Evolutionary conservation across 2,888 invertebrate genomes (phyloP), one percentile per base, ranked within the genome.

Genomic region (Cryptus viduatorius): DNA sequence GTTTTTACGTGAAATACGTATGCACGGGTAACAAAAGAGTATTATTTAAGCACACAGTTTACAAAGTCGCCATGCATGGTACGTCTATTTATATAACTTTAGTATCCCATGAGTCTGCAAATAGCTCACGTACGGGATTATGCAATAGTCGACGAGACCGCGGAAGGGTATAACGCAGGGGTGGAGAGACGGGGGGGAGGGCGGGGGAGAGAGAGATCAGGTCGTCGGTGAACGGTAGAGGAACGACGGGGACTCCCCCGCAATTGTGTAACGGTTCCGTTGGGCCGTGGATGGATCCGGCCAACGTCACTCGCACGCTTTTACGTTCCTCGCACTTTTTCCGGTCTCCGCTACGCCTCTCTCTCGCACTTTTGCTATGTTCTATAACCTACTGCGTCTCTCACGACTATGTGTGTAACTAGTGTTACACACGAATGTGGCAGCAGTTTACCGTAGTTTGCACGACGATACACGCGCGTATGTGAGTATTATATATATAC

Each of bases 211-310:
- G 68, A 53, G 53, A 7, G 56, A 10, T 7, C 53, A 50, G 56
- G 44, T 46, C 73, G 59, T 44, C n/a, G 46, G 50, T 31, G 61
- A n/a, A 31, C 19, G 64, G 68, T 50, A 24, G 79, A 68, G 72
- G 59, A 61, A 50, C 19, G 72, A 79, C 81, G 75, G 75, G 65
- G 79, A 79, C 79, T 82, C 84, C 82, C 84, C 82, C 82, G 76
- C 82, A 82, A 84, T 84, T 84, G 84, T 84, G 84, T 84, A 84
- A 82, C 84, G 82, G 84, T 84, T 84, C 84, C 84, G 82, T 76
- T 82, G 81, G 75, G 79, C 82, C 82, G 84, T 84, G 84, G 82
- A 82, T 71, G 82, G 82, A 84, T 84, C 84, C 84, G 84, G 82
- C 82, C 71, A 79, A 79, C 84, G 79, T 84, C 75, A 84, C 82